Evolutionary conservation across 2,888 invertebrate species (phyloP).

Genomic region (Schizotus pectinicornis): DNA sequence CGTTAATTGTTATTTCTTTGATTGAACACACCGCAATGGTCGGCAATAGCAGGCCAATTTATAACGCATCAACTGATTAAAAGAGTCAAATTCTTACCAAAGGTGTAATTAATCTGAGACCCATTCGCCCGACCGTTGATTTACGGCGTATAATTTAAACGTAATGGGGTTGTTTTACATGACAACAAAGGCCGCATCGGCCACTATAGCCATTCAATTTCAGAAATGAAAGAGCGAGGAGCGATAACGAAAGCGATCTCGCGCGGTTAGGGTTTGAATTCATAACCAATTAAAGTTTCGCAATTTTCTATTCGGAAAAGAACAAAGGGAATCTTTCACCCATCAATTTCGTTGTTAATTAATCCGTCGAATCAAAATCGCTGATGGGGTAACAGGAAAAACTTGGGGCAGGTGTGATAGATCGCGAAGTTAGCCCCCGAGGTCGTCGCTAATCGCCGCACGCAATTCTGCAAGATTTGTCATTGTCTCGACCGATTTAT

Average conservation of each 20-base stretch:
- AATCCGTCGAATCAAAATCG: not conserved
- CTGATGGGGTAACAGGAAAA: slow-evolving; percentile 1
- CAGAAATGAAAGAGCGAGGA: slow-evolving; percentile 10
- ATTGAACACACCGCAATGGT: not conserved
- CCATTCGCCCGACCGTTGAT: slow-evolving; percentile 17
- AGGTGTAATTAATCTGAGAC: slow-evolving; percentile 19
- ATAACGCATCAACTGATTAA: slow-evolving; percentile 1
- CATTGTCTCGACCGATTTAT: slow-evolving; percentile 50
- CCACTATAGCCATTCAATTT: slow-evolving; percentile 18
- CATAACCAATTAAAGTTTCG: slow-evolving; percentile 26
- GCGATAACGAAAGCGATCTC: slow-evolving; percentile 9
- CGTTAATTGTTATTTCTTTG: slow-evolving; percentile 3
- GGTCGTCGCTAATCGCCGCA: slow-evolving; percentile 9
- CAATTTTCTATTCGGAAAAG: slow-evolving; percentile 25
- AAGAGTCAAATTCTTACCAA: slow-evolving; percentile 11
- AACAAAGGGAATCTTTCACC: slow-evolving; percentile 10
- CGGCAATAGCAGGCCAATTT: no score
- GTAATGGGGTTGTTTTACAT: slow-evolving; percentile 31
- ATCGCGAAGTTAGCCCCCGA: not conserved
- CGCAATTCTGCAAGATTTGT: slow-evolving; percentile 41
- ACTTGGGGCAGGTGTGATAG: slow-evolving; percentile 4
- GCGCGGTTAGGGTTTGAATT: slow-evolving; percentile 11
- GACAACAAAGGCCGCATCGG: slow-evolving; percentile 14
- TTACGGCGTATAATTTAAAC: slow-evolving; percentile 28
- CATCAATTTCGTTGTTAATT: slow-evolving; percentile 11